Base-by-base conservation (phyloP, 2,113 vertebrate genomes). In the Thinocorus orbignyianus region DNA sequence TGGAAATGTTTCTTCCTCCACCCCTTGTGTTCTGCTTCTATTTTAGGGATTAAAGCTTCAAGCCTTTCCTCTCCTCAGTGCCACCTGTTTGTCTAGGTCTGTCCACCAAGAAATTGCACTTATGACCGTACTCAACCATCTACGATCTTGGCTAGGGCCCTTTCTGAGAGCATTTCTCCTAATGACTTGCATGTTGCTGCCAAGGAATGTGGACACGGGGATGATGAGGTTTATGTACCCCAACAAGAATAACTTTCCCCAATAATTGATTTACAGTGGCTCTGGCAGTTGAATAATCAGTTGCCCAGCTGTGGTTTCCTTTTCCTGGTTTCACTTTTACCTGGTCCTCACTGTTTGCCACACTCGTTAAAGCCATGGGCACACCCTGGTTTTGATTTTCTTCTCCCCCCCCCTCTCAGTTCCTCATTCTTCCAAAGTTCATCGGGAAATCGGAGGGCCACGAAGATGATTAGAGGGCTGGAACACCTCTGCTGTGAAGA, bases 321-420 rank as follows among this genome's bases (percentile, higher is more conserved):
- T 91, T 74, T 60, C 78, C 87, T 71, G 52, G 39, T 96, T 96
- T 97, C 95, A 87, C 92, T 95, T 97, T 96, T 84, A 25, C 58
- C 89, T 48, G 25, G 30, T 58, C 22, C 16, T 41, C 5, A 15
- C 54, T 3, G 26, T 90, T 90, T 25, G 25, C 42, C 61, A 51
- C 52, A 6, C 1, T 7, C 28, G 23, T 84, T 61, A 66, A 44
- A 87, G 8, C 8, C 41, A 7, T 0, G 3, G 78, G 51, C 95
- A 96, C 90, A 11, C 90, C 93, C 84, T 23, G 60, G 6, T 61
- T 77, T 58, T 4, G 0, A n/a, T 81, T 87, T 85, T 77, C 42
- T 62, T 81, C 78, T 91, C 64, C 68, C 13, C 20, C 26, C 28
- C 39, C 12, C 3, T 23, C 25, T 58, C 7, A n/a, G 87, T 91